phyloP scores from a whole-genome alignment of 1,140 invertebrate genomes.

The Bombus haemorrhoidalis region DNA sequence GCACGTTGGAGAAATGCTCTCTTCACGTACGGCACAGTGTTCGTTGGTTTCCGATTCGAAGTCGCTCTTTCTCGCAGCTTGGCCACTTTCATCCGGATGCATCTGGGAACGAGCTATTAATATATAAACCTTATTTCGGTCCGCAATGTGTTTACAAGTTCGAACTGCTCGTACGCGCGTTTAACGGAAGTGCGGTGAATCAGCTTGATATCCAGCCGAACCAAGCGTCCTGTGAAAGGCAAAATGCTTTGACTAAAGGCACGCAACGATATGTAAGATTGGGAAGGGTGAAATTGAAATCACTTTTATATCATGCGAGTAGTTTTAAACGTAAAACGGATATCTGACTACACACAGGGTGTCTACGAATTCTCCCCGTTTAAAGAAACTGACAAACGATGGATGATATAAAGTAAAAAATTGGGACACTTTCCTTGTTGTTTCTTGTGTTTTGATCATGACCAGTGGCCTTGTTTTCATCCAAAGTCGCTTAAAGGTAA shows the following conservation, averaged over 20 bases:
- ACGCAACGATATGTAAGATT: not conserved
- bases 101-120: constrained; percentile 64
- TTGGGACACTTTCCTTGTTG: no score
- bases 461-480: fast-evolving
- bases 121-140: constrained; percentile 62
- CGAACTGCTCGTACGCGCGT: constrained; percentile 21
- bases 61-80: not conserved
- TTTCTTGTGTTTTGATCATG: no score
- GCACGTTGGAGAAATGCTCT: not conserved
- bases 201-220: constrained; percentile 5
- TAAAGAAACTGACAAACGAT: no score
- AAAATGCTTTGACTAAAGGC: not conserved
- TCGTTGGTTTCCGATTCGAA: not conserved
- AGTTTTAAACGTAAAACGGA: no score
- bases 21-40: not conserved
- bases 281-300: no score
- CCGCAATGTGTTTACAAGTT: constrained; percentile 62
- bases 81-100: constrained; percentile 55
- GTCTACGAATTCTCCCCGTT: no score
- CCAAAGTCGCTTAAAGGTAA: no score
- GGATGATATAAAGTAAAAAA: no score
- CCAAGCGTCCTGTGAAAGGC: not conserved
- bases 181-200: constrained; percentile 58
- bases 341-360: no score
- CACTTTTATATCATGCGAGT: no score